A percentile compares a stretch with the other conserved stretches of the same genome.
Conservation (phyloP, 2,888 invertebrate genomes). For the Drosophila multiciliata region DNA sequence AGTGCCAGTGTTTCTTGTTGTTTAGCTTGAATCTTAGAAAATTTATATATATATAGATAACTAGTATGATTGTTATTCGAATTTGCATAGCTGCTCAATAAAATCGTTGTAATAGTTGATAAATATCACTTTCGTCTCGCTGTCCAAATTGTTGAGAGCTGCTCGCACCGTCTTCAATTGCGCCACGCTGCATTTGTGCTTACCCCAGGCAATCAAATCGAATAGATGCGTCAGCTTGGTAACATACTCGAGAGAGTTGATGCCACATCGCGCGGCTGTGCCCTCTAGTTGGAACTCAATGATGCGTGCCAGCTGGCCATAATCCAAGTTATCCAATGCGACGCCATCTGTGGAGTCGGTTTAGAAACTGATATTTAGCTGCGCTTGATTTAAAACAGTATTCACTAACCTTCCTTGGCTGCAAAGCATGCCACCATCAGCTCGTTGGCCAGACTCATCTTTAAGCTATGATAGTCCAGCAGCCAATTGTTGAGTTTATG, state of each 20-base stretch:
- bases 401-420: conserved; percentile 44
- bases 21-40: conserved; percentile 52
- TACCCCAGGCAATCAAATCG: conserved; percentile 71
- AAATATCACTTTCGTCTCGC: conserved; percentile 61
- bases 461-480: conserved; percentile 62
- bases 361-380: neutral
- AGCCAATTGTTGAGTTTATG: conserved; percentile 44
- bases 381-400: neutral
- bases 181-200: conserved; percentile 45
- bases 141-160: conserved; percentile 49
- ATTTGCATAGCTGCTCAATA: conserved; percentile 63
- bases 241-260: conserved; percentile 61
- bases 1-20: conserved; percentile 62
- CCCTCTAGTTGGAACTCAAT: conserved; percentile 50
- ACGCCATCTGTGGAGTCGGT: conserved; percentile 43
- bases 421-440: conserved; percentile 45
- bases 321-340: conserved; percentile 54
- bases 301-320: conserved; percentile 51
- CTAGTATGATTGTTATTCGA: neutral
- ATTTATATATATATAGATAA: conserved; percentile 32
- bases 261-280: conserved; percentile 44
- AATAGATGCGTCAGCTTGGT: conserved; percentile 61
- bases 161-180: conserved; percentile 46
- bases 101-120: conserved; percentile 79
- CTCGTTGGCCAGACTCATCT: conserved; percentile 41